phyloP scores from a whole-genome alignment of 1,140 invertebrate species.

The Meteorus sp. region DNA sequence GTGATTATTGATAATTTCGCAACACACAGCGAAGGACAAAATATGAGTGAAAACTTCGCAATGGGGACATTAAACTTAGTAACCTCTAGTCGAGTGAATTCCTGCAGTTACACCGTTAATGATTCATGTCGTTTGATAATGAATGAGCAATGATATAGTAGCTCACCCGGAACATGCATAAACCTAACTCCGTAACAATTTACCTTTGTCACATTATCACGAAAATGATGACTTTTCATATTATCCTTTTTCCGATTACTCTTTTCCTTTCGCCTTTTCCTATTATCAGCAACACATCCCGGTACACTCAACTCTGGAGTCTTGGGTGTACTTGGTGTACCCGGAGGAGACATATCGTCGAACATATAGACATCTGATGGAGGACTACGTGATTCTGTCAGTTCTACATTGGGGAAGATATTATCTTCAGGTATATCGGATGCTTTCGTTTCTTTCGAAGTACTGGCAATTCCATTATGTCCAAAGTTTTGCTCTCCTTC shows the following conservation, averaged over 20 bases:
- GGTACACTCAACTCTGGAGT: slow-evolving; percentile 61
- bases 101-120: no score
- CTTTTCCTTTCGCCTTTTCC: slow-evolving; percentile 65
- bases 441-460: slow-evolving; percentile 47
- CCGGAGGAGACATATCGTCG: slow-evolving; percentile 63
- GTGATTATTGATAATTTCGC: no score
- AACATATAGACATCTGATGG: slow-evolving; percentile 49
- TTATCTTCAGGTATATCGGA: slow-evolving; percentile 53
- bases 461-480: slow-evolving; percentile 36
- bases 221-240: slow-evolving; percentile 46
- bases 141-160: background rate
- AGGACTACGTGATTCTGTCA: slow-evolving; percentile 41
- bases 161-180: slow-evolving; percentile 10
- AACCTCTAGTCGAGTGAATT: no score
- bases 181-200: background rate
- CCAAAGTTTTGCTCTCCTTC: slow-evolving; percentile 39
- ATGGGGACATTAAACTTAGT: no score
- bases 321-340: slow-evolving; percentile 61
- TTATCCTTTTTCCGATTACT: slow-evolving; percentile 68
- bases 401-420: slow-evolving; percentile 42
- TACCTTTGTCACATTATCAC: slow-evolving; percentile 49
- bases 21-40: no score
- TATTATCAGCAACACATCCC: slow-evolving; percentile 41
- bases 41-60: no score
- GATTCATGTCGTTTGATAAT: no score